phyloP scores from a whole-genome alignment of 2,888 invertebrate genomes.

The Ernsta delagoae region DNA sequence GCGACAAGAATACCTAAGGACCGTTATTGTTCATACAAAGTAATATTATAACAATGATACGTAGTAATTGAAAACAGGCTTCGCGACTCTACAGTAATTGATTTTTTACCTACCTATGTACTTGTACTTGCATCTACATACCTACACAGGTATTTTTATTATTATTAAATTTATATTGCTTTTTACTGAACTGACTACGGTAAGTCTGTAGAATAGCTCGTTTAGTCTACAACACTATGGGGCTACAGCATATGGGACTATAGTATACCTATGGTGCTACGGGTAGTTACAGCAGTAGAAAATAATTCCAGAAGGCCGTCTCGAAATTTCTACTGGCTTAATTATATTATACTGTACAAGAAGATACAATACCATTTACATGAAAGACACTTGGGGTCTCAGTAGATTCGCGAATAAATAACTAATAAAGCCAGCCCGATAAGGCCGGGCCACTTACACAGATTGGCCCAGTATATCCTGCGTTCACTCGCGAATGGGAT shows the following conservation, averaged over 20 bases:
- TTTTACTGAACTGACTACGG: too few species aligned
- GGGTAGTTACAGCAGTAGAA: too few species aligned
- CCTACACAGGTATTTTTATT: too few species aligned
- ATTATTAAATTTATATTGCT: too few species aligned
- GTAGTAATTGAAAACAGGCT: conserved; percentile 27
- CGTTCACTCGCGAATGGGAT: conserved; percentile 58
- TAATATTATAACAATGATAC: conserved; percentile 27
- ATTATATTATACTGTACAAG: conserved; percentile 25
- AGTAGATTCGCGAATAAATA: conserved; percentile 63
- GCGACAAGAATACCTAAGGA: conserved; percentile 15
- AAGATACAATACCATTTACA: conserved; percentile 65
- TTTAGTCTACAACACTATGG: too few species aligned
- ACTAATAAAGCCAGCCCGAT: conserved; percentile 71
- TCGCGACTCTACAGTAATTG: conserved; percentile 16
- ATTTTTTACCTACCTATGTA: conserved; percentile 4
- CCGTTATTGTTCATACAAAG: conserved; percentile 24
- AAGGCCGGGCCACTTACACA: conserved; percentile 77
- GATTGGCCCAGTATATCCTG: conserved; percentile 67
- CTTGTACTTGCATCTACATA: too few species aligned
- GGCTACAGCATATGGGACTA: too few species aligned
- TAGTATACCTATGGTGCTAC: too few species aligned
- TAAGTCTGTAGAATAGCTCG: too few species aligned
- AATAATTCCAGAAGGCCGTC: background rate
- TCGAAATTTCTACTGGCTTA: conserved; percentile 6
- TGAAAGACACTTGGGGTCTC: conserved; percentile 53